phyloP scores from a whole-genome alignment of 1,140 invertebrate species.

The Saccostrea cuccullata region DNA sequence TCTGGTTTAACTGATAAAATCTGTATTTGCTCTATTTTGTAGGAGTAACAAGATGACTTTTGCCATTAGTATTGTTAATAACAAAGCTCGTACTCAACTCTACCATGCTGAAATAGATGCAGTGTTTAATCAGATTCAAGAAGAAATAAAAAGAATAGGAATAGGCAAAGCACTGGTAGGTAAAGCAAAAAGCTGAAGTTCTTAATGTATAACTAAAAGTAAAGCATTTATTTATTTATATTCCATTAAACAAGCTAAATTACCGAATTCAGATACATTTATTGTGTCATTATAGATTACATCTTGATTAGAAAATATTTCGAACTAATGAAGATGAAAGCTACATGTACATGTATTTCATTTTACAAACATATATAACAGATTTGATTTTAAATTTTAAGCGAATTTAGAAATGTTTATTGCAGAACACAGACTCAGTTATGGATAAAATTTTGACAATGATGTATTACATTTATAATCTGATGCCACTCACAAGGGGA shows the following conservation, averaged over 20 bases:
- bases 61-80: slow-evolving; percentile 71
- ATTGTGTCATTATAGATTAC: no score
- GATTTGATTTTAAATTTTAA: no score
- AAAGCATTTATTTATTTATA: no score
- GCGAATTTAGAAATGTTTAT: not conserved
- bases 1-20: not conserved
- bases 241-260: no score
- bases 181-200: not conserved
- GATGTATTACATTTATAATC: slow-evolving; percentile 75
- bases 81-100: slow-evolving; percentile 62
- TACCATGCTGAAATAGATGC: slow-evolving; percentile 72
- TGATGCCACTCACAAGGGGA: slow-evolving; percentile 72
- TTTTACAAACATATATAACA: no score
- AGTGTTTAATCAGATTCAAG: slow-evolving; percentile 70
- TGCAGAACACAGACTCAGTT: slow-evolving; percentile 70
- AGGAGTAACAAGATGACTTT: slow-evolving; percentile 69
- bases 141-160: slow-evolving; percentile 71
- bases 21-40: no score
- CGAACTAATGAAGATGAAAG: no score
- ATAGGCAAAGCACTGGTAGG: slow-evolving; percentile 69
- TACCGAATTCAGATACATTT: no score
- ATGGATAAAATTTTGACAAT: slow-evolving; percentile 71
- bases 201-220: no score
- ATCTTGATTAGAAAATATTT: no score
- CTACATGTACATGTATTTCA: no score